Base-by-base conservation (phyloP, 2,888 invertebrate species). In the Philaethria dido region DNA sequence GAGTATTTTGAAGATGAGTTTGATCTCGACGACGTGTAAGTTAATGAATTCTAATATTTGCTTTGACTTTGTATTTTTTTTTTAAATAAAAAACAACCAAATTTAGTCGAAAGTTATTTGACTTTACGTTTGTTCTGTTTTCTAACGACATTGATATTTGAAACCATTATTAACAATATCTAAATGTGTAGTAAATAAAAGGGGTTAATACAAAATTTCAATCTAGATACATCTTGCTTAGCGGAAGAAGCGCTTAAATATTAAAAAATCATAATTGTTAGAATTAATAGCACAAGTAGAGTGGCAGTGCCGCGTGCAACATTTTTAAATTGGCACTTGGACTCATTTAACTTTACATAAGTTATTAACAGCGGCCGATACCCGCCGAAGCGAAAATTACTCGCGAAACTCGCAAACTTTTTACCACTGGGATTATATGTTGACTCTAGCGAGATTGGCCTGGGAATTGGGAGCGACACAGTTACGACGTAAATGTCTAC, bases 1-100 rank as follows among this genome's bases (percentile, higher is more conserved):
- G 85, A 86, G 52, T 75, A 76, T 50, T 77, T 74, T 65, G 85
- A 87, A 55, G 84, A 80, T n/a, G 85, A 84, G 20, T 82, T 82
- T 59, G 85, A 89, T 62, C 79, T 81, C 61, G 74, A 73, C 29
- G 77, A 77, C 25, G 63, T 69, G 80, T 80, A 72, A 79, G 80
- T 79, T n/a, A 29, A 18, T 50, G 4, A 14, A 50, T 39, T 50
- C 50, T 61, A 13, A 18, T 4, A 18, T 18, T 4, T 16, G 16
- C 4, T n/a, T 29, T n/a, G n/a, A 16, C 4, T 11, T 36, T 25
- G 25, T 8, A 3, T 36, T 18, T 0, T 9, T 36, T 16, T 29
- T 54, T 18, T 39, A 39, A 2, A 13, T 39, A n/a, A n/a, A n/a
- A n/a, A n/a, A n/a, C n/a, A n/a, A n/a, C n/a, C n/a, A n/a, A n/a